Conservation (phyloP, 2,888 invertebrate species). For the Lymantria dispar region DNA sequence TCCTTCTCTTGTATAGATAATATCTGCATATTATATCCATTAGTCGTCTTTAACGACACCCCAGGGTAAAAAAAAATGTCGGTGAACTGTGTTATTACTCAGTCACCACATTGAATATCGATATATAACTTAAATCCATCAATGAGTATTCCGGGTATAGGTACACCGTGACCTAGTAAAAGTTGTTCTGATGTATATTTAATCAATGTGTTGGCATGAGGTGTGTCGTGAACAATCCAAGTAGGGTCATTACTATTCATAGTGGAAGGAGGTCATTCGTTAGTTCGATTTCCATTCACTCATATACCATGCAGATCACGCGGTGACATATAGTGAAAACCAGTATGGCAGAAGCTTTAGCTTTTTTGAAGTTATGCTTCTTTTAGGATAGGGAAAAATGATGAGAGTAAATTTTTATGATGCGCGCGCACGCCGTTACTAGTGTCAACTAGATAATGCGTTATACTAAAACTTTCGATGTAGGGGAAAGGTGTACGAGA, state of each 20-base stretch:
- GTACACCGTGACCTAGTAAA: conserved; percentile 40
- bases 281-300: conserved; percentile 56
- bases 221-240: conserved; percentile 46
- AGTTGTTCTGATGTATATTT: conserved; percentile 35
- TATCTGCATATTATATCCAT: too few species aligned
- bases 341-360: conserved; percentile 6
- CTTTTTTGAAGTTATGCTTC: too few species aligned
- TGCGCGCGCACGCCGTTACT: too few species aligned
- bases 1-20: too few species aligned
- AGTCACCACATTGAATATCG: conserved; percentile 13
- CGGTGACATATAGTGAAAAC: conserved; percentile 45
- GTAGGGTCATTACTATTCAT: conserved; percentile 75
- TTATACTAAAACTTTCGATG: too few species aligned
- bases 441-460: too few species aligned
- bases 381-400: too few species aligned
- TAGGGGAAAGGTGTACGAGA: too few species aligned
- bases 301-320: conserved; percentile 39
- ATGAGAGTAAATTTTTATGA: too few species aligned
- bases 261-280: conserved; percentile 62
- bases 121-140: conserved; percentile 13
- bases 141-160: conserved; percentile 23
- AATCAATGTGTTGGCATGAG: conserved; percentile 33
- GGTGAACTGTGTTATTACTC: too few species aligned
- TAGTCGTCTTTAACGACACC: too few species aligned
- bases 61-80: too few species aligned